Conservation (phyloP, 2,888 invertebrate species). For the Sceliomorpha sp. region DNA sequence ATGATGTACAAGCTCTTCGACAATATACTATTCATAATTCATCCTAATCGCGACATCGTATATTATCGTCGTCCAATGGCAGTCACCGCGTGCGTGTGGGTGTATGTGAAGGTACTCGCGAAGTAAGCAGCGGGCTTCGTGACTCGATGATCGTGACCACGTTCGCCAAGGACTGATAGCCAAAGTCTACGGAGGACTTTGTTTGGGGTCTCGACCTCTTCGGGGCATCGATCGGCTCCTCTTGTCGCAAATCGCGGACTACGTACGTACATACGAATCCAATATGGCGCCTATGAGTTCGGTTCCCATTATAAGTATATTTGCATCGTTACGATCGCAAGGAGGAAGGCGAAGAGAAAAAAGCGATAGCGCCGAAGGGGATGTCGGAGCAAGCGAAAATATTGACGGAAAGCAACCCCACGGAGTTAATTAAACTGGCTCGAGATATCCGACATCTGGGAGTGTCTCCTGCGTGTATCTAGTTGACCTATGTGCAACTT, state of each 20-base stretch:
- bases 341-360: constrained; percentile 11
- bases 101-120: constrained; percentile 26
- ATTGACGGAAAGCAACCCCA: constrained; percentile 76
- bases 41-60: constrained; percentile 54
- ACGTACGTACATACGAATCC: constrained; percentile 38
- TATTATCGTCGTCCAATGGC: constrained; percentile 43
- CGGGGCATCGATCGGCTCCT: constrained; percentile 59
- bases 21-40: constrained; percentile 44
- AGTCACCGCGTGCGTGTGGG: constrained; percentile 23
- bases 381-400: constrained; percentile 69
- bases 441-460: constrained; percentile 66
- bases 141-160: constrained; percentile 55
- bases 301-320: constrained; percentile 35
- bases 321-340: constrained; percentile 3
- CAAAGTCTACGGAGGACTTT: constrained; percentile 44
- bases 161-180: constrained; percentile 55
- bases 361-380: constrained; percentile 3
- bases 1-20: constrained; percentile 38
- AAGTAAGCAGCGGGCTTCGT: constrained; percentile 48
- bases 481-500: constrained; percentile 38
- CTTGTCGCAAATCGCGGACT: constrained; percentile 55
- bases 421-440: constrained; percentile 77
- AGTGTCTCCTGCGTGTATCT: constrained; percentile 54
- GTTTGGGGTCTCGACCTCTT: constrained; percentile 61
- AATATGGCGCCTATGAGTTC: constrained; percentile 65